Conservation (phyloP, 2,797 vertebrate species). For the Syngnathus acus region DNA sequence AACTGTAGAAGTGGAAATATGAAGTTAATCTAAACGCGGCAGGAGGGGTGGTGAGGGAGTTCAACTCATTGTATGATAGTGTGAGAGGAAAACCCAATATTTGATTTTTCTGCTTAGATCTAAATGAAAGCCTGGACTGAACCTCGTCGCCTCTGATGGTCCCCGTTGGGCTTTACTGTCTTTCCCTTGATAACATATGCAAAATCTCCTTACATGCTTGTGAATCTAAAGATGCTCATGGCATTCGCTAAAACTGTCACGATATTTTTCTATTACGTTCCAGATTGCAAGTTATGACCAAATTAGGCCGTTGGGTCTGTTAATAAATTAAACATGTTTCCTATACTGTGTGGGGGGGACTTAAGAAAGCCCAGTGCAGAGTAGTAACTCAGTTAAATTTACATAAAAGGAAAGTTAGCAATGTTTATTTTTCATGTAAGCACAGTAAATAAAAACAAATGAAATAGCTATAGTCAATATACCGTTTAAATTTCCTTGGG, state of each 20-base stretch:
- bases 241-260: constrained; percentile 30
- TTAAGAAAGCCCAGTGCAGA: background rate
- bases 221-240: constrained; percentile 44
- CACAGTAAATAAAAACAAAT: background rate
- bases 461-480: background rate
- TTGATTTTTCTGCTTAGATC: constrained; percentile 42
- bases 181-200: constrained; percentile 40
- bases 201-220: constrained; percentile 43
- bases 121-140: constrained; percentile 54
- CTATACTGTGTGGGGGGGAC: background rate
- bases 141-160: constrained; percentile 45
- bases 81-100: constrained; percentile 32
- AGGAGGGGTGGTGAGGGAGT: constrained; percentile 19
- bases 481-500: background rate
- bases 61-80: constrained; percentile 38
- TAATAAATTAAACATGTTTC: background rate
- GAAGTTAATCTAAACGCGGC: constrained; percentile 58
- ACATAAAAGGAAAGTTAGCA: background rate
- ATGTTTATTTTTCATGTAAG: background rate
- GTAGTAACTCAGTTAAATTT: background rate
- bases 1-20: constrained; percentile 42
- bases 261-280: constrained; percentile 6
- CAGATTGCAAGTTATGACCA: background rate
- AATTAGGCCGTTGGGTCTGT: background rate
- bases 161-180: constrained; percentile 42